Evolutionary conservation across 2,888 invertebrate genomes (phyloP).

Genomic region (Cancer borealis): DNA sequence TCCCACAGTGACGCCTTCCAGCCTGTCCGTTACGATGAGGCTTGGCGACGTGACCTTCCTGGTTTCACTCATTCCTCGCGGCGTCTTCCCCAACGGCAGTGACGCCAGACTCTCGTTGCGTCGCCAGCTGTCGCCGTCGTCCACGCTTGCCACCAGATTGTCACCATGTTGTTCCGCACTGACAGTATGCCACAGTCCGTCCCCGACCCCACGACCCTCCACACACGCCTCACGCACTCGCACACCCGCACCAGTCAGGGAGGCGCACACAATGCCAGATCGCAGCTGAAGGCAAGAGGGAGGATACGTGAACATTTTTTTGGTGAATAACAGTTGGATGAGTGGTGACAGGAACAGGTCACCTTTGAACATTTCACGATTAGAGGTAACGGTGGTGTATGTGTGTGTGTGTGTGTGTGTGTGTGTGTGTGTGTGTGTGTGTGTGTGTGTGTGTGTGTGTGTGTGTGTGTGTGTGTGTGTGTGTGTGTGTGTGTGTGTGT

Average conservation of each 20-base stretch:
- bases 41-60: neutral
- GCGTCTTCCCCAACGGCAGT: neutral
- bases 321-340: neutral
- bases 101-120: constrained; percentile 55
- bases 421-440: too few species aligned
- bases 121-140: constrained; percentile 68
- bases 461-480: too few species aligned
- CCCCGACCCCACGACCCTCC: constrained; percentile 55
- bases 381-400: neutral
- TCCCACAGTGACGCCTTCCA: constrained; percentile 53
- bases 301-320: neutral
- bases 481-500: neutral
- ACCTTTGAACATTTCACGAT: neutral
- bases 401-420: too few species aligned
- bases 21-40: constrained; percentile 34
- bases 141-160: constrained; percentile 67
- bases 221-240: constrained; percentile 45
- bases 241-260: constrained; percentile 25
- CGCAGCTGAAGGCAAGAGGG: constrained; percentile 47
- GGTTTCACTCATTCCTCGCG: neutral
- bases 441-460: too few species aligned
- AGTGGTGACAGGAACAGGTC: neutral
- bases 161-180: constrained; percentile 64
- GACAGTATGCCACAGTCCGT: constrained; percentile 70
- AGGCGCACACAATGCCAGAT: constrained; percentile 50